Evolutionary conservation across 2,888 invertebrate species (phyloP).

Genomic region (Hemicrepidius hirtus): DNA sequence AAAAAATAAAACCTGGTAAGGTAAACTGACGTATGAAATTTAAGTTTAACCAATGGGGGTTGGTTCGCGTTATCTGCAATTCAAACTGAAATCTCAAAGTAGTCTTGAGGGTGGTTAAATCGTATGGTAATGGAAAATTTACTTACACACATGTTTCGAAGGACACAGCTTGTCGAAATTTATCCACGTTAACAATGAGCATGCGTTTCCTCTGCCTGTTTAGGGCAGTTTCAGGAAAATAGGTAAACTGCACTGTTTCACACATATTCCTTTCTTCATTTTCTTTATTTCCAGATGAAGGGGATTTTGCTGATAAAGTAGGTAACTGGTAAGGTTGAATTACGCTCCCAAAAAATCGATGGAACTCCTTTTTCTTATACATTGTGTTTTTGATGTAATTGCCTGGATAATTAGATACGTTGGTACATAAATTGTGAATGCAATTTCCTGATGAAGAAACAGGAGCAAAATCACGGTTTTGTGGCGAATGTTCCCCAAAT

Average conservation of each 20-base stretch:
- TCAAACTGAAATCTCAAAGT: not conserved
- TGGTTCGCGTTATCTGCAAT: no score
- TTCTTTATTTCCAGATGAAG: not conserved
- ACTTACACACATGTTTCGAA: constrained; percentile 50
- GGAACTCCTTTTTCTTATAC: constrained; percentile 36
- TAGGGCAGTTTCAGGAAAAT: constrained; percentile 40
- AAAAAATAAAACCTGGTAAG: no score
- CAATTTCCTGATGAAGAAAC: constrained; percentile 22
- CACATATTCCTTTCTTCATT: constrained; percentile 46
- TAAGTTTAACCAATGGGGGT: no score
- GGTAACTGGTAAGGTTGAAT: constrained; percentile 42
- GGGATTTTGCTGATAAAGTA: constrained; percentile 31
- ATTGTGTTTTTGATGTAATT: constrained; percentile 21
- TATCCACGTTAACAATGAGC: constrained; percentile 44
- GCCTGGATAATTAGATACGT: constrained; percentile 41
- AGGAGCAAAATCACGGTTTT: constrained; percentile 1
- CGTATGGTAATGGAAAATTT: not conserved
- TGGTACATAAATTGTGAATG: constrained; percentile 38
- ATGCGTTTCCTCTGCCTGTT: constrained; percentile 33
- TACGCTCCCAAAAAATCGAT: constrained; percentile 40
- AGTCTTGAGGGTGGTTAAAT: not conserved
- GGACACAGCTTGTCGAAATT: constrained; percentile 42
- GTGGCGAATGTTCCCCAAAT: not conserved
- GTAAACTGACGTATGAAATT: no score
- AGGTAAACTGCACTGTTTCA: constrained; percentile 32